phyloP scores from a whole-genome alignment of 2,113 vertebrate genomes.

The Pelvicachromis taeniatus region DNA sequence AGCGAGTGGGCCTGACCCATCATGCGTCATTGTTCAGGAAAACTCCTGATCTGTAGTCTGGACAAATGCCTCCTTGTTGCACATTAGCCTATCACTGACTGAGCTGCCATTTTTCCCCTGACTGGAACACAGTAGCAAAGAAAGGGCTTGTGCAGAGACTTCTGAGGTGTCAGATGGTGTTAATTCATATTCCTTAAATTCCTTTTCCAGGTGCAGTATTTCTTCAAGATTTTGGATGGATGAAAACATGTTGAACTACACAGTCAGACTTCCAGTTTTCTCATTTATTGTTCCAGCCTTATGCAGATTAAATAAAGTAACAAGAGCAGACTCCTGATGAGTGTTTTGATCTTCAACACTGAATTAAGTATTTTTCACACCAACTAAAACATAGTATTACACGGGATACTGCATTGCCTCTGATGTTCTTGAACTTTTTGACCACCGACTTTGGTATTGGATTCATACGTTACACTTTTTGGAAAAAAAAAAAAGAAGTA shows the following conservation, averaged over 20 bases:
- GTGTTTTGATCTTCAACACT: constrained; percentile 89
- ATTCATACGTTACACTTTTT: constrained; percentile 96
- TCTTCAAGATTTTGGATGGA: constrained; percentile 90
- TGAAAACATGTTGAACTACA: constrained; percentile 18
- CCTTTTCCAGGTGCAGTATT: constrained; percentile 86
- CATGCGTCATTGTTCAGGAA: constrained; percentile 65
- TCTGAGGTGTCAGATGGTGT: background rate
- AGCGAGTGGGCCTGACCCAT: constrained; percentile 63
- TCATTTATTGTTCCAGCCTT: constrained; percentile 87
- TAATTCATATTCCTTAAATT: background rate
- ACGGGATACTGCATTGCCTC: constrained; percentile 93
- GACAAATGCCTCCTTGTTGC: constrained; percentile 77
- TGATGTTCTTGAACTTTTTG: constrained; percentile 82
- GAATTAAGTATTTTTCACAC: constrained; percentile 84
- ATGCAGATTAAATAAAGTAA: constrained; percentile 94
- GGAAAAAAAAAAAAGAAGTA: constrained; percentile 90
- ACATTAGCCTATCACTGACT: constrained; percentile 70
- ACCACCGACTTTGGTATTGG: constrained; percentile 99
- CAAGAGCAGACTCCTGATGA: constrained; percentile 89
- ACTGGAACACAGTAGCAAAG: constrained; percentile 22
- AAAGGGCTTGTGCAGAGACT: background rate
- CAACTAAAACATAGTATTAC: constrained; percentile 86
- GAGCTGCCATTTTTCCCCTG: constrained; percentile 60
- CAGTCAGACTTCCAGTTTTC: constrained; percentile 39
- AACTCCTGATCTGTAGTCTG: constrained; percentile 68